Evolutionary conservation across 2,113 vertebrate species (phyloP), one percentile per base, ranked within the genome.

Genomic region (Zapornia atra): DNA sequence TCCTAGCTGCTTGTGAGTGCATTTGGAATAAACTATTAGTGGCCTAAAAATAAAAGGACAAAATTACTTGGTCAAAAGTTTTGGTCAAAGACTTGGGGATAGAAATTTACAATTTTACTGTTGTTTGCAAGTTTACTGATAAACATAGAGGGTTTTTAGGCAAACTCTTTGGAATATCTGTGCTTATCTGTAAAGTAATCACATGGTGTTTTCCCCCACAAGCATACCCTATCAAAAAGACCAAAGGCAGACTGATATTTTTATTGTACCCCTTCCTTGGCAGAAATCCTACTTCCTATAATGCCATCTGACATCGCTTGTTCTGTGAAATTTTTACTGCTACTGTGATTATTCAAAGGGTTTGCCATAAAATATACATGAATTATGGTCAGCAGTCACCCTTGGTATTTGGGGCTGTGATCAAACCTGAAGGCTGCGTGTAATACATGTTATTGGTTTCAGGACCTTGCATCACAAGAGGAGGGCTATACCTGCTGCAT

Each of bases 301-400:
- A 66, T 28, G 50, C 40, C 54, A 76, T 29, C 73, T 80, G 77
- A 82, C 91, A 70, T 54, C 26, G 5, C 73, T 94, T 80, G 63
- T 70, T 75, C 63, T 51, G 28, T 80, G 81, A 89, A 91, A 80
- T 80, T 93, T 91, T 95, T 82, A 51, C 54, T 87, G 57, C 75
- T 70, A 2, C 83, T 66, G 36, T 91, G 77, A 66, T 95, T 70
- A 77, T 96, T 91, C 59, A 73, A 66, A 91, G 86, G 61, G 76
- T 85, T 60, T 65, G 50, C 84, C 54, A 38, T 94, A 66, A 94
- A 95, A 82, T 72, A 42, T 12, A 10, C 15, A n/a, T 63, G 70
- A 94, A 38, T 82, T 36, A 82, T 31, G 86, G 69, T 84, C 71
- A 59, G 81, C 84, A 80, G 61, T 73, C 61, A 51, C 57, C 92